Percentiles rank a stretch among this genome's conserved stretches.
These are phyloP conservation scores for Thalassophryne amazonica DNA, from an alignment of 2,797 vertebrate genomes.

Conservation along the genomic window DNA sequence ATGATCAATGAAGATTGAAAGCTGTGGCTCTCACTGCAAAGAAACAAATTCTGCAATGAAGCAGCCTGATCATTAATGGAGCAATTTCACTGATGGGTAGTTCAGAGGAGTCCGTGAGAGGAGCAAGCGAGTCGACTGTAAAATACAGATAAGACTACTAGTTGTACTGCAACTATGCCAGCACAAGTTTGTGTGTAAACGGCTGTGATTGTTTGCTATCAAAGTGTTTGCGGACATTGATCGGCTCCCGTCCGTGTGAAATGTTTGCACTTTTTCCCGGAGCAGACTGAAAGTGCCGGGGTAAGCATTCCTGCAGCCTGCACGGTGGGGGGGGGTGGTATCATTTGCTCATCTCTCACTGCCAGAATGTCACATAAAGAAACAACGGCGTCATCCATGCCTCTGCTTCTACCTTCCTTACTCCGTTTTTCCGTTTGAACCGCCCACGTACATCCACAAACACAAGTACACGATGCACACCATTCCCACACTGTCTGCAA, in stretches of 20 bases:
- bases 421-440: constrained; percentile 32
- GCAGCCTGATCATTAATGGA: constrained; percentile 38
- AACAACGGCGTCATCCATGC: constrained; percentile 60
- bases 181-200: constrained; percentile 4
- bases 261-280: constrained; percentile 26
- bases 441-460: neutral
- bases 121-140: neutral
- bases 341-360: constrained; percentile 67
- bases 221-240: constrained; percentile 52
- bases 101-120: constrained; percentile 8
- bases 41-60: constrained; percentile 10
- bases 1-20: constrained; percentile 40
- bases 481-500: constrained; percentile 21
- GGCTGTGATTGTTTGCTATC: constrained; percentile 32
- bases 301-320: constrained; percentile 65
- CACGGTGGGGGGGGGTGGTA: too few relatives aligned
- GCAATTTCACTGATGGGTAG: constrained; percentile 44
- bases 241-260: constrained; percentile 40
- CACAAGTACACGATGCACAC: neutral
- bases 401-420: constrained; percentile 34
- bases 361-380: constrained; percentile 51
- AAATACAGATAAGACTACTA: constrained; percentile 12
- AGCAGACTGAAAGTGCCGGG: constrained; percentile 48
- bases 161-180: constrained; percentile 3
- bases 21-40: constrained; percentile 21